Base-by-base conservation (phyloP, 2,888 invertebrate species). In the Drosophila rubida region DNA sequence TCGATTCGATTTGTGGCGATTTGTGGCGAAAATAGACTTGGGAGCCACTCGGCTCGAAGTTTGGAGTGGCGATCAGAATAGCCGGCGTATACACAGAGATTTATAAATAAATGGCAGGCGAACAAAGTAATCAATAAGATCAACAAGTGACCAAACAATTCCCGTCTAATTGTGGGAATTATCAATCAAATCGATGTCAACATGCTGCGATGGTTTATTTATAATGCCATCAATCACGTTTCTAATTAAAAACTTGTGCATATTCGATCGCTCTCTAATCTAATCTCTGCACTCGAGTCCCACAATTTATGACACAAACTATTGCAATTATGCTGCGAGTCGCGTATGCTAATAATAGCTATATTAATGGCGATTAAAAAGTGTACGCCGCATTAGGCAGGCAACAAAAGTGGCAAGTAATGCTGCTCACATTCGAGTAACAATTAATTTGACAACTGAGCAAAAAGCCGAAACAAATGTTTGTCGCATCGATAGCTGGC, bases 51-150 rank as follows among this genome's bases (percentile, higher is more conserved):
- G 16, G 37, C n/a, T n/a, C 60, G 35, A 48, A 60, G 45, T 53
- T 59, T 71, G 7, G 16, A 75, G 65, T 58, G 45, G 57, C 51
- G 14, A n/a, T 14, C 30, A 46, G 16, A 30, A 54, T 54, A 44
- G 35, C 35, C 1, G 5, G 46, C 65, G n/a, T n/a, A 72, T 45
- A 68, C 63, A 72, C 69, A 63, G 55, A 64, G 51, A 46, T 59
- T 51, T 55, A 69, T 63, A 69, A 69, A 68, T 72, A 73, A 59
- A 51, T 68, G 59, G 39, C 51, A 44, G 44, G 42, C 39, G 22
- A 55, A 69, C 54, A 53, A 59, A 44, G 30, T 61, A 75, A 74
- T 74, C 74, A 74, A 63, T 57, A 74, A 71, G 55, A 75, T 74
- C 71, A 74, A 74, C 44, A 64, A 57, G 55, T 30, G 41, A 51